phyloP scores from a whole-genome alignment of 1,140 invertebrate species.

The Drosophila setifemur region DNA sequence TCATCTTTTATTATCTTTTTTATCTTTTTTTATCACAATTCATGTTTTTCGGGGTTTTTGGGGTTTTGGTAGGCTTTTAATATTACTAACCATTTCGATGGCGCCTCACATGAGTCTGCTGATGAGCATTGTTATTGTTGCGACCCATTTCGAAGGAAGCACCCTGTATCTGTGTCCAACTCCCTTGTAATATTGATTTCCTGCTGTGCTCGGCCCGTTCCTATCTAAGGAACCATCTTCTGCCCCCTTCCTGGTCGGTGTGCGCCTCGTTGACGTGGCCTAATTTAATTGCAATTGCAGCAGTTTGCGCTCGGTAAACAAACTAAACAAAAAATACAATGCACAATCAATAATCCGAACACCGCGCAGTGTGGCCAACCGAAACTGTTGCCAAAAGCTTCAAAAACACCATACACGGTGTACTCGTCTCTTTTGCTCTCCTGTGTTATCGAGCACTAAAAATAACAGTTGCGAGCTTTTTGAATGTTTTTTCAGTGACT shows the following conservation, averaged over 20 bases:
- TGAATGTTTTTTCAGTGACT: too few relatives aligned
- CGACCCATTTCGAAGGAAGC: slow-evolving; percentile 44
- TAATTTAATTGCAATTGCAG: not conserved
- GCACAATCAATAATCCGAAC: not conserved
- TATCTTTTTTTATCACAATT: slow-evolving; percentile 24
- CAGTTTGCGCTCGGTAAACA: not conserved
- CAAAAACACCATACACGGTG: too few relatives aligned
- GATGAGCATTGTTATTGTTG: slow-evolving; percentile 28
- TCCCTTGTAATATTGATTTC: not conserved
- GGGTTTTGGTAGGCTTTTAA: not conserved
- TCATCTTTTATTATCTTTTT: not conserved
- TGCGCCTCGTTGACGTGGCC: not conserved
- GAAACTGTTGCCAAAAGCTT: not conserved
- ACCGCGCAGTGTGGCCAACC: not conserved
- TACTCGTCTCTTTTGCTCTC: too few relatives aligned
- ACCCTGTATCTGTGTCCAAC: slow-evolving; percentile 33
- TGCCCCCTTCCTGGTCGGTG: not conserved
- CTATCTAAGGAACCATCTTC: not conserved
- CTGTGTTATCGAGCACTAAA: not conserved
- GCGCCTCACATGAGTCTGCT: slow-evolving; percentile 24
- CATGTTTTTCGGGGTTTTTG: slow-evolving; percentile 4
- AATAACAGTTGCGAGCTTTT: too few relatives aligned
- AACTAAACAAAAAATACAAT: not conserved
- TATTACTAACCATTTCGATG: slow-evolving; percentile 54
- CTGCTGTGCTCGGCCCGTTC: not conserved